Evolutionary conservation across 2,113 vertebrate species (phyloP), one percentile per base, ranked within the genome.

Genomic region (Eclectus roratus): DNA sequence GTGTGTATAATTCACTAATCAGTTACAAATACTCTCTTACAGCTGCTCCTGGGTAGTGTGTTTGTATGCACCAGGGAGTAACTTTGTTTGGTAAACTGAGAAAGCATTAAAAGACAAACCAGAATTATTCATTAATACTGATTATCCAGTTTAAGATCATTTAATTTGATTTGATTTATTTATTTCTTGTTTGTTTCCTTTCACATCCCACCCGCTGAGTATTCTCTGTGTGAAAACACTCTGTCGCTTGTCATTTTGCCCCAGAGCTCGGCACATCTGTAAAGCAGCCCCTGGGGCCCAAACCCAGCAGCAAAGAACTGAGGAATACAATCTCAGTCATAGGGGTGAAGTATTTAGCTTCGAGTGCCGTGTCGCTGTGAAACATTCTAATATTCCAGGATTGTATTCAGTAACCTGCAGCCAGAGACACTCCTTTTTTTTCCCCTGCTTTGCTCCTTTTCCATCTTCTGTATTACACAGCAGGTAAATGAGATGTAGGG

Each of bases 121-220:
- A 41, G 69, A 83, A 80, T 77, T 82, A 41, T 43, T 80, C 7
- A 39, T 80, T 71, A 21, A 50, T 70, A 85, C 11, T 41, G 69
- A 41, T 15, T 19, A 16, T n/a, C 16, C 10, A 61, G 17, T 76
- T 69, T 61, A 80, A 72, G 44, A 44, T 52, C 74, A 64, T n/a
- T 65, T 46, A 13, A 23, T n/a, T 56, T n/a, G 17, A 39, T 50
- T 44, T 21, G 3, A 35, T 58, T 52, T 89, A 21, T 3, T 83
- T 61, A 10, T 44, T 79, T 87, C 52, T 69, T 49, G 3, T 52
- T 93, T 72, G 27, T 61, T 85, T 83, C 49, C 29, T 88, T 77
- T 70, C 55, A 33, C 7, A 5, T 8, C 31, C 2, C 4, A 2
- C 2, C 0, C 5, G 0, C 52, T 43, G 28, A 46, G 5, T 65